A percentile compares a stretch with the other conserved stretches of the same genome.
Conservation (phyloP, 2,797 vertebrate species). For the Glossophaga mutica region DNA sequence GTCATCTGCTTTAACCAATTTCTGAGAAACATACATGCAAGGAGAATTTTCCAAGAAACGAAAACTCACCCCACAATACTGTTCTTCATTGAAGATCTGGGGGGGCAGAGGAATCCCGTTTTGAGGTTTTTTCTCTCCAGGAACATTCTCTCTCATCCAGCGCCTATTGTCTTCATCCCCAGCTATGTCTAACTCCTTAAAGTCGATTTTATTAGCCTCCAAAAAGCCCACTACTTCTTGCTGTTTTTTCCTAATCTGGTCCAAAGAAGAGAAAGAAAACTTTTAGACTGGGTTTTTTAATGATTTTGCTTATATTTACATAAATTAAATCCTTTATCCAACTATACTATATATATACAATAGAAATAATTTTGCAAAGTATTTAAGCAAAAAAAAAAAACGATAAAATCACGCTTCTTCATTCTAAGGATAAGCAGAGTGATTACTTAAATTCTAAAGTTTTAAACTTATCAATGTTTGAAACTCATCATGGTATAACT, state of each 20-base stretch:
- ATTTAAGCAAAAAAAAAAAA: not conserved
- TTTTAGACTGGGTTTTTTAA: not conserved
- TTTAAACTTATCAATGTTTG: not conserved
- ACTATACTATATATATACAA: not conserved
- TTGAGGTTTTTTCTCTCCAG: slow-evolving; percentile 93
- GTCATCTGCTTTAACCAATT: not conserved
- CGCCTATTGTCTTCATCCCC: slow-evolving; percentile 95
- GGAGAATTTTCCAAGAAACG: not conserved
- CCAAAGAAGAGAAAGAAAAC: not conserved
- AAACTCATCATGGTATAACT: not conserved
- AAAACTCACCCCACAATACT: slow-evolving; percentile 93
- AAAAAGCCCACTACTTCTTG: slow-evolving; percentile 97
- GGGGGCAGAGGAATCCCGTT: slow-evolving; percentile 97
- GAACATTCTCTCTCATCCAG: slow-evolving; percentile 99
- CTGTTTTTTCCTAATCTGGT: slow-evolving; percentile 99
- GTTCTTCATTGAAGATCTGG: slow-evolving; percentile 97
- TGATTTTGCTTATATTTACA: not conserved
- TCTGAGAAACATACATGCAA: not conserved
- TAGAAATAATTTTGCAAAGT: not conserved
- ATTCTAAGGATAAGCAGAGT: not conserved
- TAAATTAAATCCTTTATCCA: not conserved
- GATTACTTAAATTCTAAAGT: not conserved
- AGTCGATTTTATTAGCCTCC: slow-evolving; percentile 96
- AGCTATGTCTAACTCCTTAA: slow-evolving; percentile 94
- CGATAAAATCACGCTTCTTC: not conserved